A percentile compares a stretch with the other conserved stretches of the same genome.
These are phyloP conservation scores for Phacellophora camtschatica DNA, from an alignment of 30 jellyfish, hydroid and myxozoan species.

Conservation along the genomic window DNA sequence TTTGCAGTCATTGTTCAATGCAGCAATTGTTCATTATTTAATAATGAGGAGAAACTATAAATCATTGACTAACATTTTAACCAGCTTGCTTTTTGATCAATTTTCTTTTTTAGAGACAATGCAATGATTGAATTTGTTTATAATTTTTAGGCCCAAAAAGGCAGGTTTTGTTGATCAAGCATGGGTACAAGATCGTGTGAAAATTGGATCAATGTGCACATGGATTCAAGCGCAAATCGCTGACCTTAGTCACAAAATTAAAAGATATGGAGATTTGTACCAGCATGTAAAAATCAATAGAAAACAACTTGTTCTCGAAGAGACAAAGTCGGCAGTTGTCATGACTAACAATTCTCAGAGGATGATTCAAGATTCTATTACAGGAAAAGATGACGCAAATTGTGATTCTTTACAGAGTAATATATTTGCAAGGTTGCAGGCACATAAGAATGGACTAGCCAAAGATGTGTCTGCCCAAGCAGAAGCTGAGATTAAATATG, in stretches of 20 bases:
- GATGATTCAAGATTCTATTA: constrained; percentile 8
- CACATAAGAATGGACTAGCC: constrained; percentile 61
- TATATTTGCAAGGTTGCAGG: constrained; percentile 45
- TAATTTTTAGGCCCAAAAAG: background rate
- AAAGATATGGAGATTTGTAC: constrained; percentile 66
- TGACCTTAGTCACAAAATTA: constrained; percentile 71
- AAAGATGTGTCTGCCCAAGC: constrained; percentile 28
- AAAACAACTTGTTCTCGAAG: constrained; percentile 35
- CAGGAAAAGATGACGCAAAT: constrained; percentile 26
- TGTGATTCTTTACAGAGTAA: constrained; percentile 38
- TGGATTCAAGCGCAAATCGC: constrained; percentile 88
- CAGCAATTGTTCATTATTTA: too few relatives aligned
- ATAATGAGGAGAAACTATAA: too few relatives aligned
- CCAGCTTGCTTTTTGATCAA: background rate
- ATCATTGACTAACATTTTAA: too few relatives aligned
- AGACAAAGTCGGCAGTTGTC: background rate
- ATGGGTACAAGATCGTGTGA: constrained; percentile 69
- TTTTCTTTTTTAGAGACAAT: background rate
- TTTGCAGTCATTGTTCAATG: too few relatives aligned
- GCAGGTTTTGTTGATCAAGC: background rate
- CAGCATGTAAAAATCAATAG: constrained; percentile 37
- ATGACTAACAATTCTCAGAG: background rate
- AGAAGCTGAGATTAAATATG: constrained; percentile 16
- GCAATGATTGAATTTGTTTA: background rate
- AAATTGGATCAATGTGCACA: constrained; percentile 74